Evolutionary conservation across 2,888 invertebrate genomes (phyloP).

Genomic region (Tetropium fuscum): DNA sequence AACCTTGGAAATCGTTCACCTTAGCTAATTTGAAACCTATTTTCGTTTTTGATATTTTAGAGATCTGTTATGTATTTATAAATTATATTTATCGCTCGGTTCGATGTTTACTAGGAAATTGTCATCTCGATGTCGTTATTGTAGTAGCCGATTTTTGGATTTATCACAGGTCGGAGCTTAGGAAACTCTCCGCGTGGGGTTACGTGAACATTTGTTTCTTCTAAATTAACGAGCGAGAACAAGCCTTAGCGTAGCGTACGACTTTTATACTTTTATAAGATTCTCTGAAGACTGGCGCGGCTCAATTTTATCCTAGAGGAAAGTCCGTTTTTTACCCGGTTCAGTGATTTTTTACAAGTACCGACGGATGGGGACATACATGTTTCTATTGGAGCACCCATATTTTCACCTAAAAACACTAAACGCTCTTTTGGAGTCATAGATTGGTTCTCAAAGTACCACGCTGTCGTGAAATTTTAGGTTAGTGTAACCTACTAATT

Average conservation of each 20-base stretch:
- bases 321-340: no score
- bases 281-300: slow-evolving; percentile 27
- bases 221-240: slow-evolving; percentile 26
- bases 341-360: no score
- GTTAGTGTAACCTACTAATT: no score
- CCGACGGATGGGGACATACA: no score
- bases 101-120: slow-evolving; percentile 14
- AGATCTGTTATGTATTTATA: slow-evolving; percentile 46
- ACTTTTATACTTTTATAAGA: slow-evolving; percentile 54
- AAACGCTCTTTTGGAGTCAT: no score
- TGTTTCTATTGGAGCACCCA: no score
- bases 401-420: no score
- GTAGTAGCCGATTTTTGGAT: slow-evolving; percentile 18
- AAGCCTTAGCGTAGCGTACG: slow-evolving; percentile 48
- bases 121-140: slow-evolving; percentile 19
- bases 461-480: no score
- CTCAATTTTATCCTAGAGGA: slow-evolving; percentile 27
- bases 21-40: slow-evolving; percentile 36
- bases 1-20: slow-evolving; percentile 20
- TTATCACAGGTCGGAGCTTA: slow-evolving; percentile 7
- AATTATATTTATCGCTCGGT: slow-evolving; percentile 28
- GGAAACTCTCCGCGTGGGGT: slow-evolving; percentile 10
- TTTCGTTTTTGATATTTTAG: slow-evolving; percentile 47
- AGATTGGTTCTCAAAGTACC: no score
- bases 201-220: slow-evolving; percentile 30